Conservation (phyloP, 2,888 invertebrate species). For the Empis stercorea region DNA sequence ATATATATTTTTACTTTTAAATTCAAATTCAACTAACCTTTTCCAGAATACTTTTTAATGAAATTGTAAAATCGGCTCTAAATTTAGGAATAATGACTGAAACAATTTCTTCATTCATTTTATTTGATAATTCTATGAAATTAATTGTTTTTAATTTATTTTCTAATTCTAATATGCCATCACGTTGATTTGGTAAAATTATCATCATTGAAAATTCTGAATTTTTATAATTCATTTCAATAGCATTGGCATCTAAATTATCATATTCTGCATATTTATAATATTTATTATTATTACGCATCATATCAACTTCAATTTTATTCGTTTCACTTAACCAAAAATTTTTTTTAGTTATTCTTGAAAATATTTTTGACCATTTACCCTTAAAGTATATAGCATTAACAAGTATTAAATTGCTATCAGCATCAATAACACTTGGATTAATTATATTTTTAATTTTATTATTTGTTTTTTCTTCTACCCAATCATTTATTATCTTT, state of each 20-base stretch:
- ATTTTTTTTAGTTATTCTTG: constrained; percentile 41
- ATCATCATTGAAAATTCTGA: constrained; percentile 60
- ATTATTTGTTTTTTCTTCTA: constrained; percentile 60
- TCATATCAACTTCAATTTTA: constrained; percentile 39
- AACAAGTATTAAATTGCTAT: constrained; percentile 57
- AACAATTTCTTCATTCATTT: constrained; percentile 40
- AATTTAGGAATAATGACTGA: constrained; percentile 61
- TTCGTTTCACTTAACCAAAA: constrained; percentile 47
- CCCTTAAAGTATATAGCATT: constrained; percentile 83
- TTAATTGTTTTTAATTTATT: constrained; percentile 44
- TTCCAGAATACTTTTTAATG: constrained; percentile 46
- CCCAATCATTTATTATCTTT: constrained; percentile 66
- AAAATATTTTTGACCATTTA: constrained; percentile 56
- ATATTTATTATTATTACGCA: constrained; percentile 43
- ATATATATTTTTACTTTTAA: not conserved
- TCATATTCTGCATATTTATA: constrained; percentile 38
- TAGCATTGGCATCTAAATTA: constrained; percentile 42
- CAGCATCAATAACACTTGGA: constrained; percentile 37
- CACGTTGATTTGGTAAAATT: constrained; percentile 53
- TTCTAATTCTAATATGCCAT: constrained; percentile 51
- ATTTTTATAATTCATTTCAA: constrained; percentile 61
- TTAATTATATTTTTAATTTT: constrained; percentile 67
- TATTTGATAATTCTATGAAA: constrained; percentile 39
- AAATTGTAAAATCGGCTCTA: constrained; percentile 60
- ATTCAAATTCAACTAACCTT: constrained; percentile 40